Conservation (phyloP, 2,113 vertebrate species). For the Chlorodrepanis virens region DNA sequence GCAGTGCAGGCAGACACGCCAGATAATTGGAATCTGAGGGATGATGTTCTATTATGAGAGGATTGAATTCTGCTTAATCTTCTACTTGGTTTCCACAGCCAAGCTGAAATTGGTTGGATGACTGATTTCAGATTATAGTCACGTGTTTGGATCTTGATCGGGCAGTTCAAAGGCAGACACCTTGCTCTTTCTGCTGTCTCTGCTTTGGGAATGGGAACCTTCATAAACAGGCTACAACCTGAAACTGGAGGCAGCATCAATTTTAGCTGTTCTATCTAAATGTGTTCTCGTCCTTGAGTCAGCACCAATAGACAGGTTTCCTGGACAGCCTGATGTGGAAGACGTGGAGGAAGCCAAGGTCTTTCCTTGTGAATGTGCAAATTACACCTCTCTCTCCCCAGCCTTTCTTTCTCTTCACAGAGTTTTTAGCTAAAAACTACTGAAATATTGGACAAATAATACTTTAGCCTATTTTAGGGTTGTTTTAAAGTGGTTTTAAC, state of each 20-base stretch:
- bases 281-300: fast-evolving
- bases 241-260: not conserved
- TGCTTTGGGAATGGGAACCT: not conserved
- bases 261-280: not conserved
- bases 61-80: not conserved
- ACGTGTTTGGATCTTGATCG: not conserved
- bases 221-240: not conserved
- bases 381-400: not conserved
- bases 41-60: not conserved
- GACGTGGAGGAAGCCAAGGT: not conserved
- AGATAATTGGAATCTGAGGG: not conserved
- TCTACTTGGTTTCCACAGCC: not conserved
- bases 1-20: not conserved
- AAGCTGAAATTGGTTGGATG: not conserved
- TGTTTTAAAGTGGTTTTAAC: not conserved
- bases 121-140: not conserved
- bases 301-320: not conserved
- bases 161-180: not conserved
- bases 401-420: not conserved
- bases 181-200: not conserved
- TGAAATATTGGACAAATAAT: not conserved
- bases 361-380: not conserved
- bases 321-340: not conserved
- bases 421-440: not conserved
- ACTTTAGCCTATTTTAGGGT: not conserved